Base-by-base conservation (phyloP, 2,888 invertebrate species). In the Oscheius sp. region DNA sequence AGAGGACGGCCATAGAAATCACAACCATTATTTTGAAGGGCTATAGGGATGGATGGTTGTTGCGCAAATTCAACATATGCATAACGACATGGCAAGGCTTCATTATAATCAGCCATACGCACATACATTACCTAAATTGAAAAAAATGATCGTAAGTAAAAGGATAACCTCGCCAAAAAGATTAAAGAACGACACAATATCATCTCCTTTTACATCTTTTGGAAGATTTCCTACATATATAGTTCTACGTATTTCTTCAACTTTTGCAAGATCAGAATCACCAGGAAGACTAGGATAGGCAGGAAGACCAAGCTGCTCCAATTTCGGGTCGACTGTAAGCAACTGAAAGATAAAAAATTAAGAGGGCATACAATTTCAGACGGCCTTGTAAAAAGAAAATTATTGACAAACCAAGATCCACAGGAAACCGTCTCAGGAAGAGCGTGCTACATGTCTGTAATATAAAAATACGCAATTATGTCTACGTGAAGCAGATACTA, bases 21-120 rank as follows among this genome's bases (percentile, higher is more conserved):
- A 64, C 87, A 86, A n/a, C 88, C 94, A 87, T 93, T 94, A 84
- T 95, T 88, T 50, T 88, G 88, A 30, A 98, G 88, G 0, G 94
- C 96, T 81, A 92, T 91, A 8, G 94, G 89, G 20, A 98, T 91
- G 80, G 92, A 92, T 17, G 92, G 90, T 87, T 97, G 97, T 78
- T 96, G 95, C 2, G 93, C 91, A 87, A 95, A 94, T 87, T 98
- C 98, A 67, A 98, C 90, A 83, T 96, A 90, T 2, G 93, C 93
- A 88, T 93, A 94, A 14, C 86, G 80, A 22, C 87, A 85, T 2
- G 86, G 85, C 49, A 91, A 91, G 62, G 90, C 89, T 26, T 90
- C 91, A 73, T 92, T 90, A n/a, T 92, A 92, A 20, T 76, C 67
- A 82, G 95, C 94, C 88, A 94, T 92, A 28, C 97, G 90, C 64